Evolutionary conservation across 2,113 vertebrate genomes (phyloP).

Genomic region (Melanostigma gelatinosum): DNA sequence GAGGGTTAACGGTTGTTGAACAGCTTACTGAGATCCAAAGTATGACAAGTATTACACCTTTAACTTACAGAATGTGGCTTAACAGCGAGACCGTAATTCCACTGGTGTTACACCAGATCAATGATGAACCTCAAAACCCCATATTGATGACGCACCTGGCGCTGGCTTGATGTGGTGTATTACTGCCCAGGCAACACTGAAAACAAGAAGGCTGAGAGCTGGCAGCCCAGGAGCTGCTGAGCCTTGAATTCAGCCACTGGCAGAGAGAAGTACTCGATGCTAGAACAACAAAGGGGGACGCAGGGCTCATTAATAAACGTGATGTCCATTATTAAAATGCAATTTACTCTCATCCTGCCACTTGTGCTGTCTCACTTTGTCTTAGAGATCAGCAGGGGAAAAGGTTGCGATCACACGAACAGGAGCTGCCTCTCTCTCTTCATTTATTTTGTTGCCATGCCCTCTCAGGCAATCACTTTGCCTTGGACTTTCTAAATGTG

Average conservation of each 20-base stretch:
- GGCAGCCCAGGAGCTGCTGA: conserved; percentile 43
- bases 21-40: not conserved
- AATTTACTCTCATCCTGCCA: conserved; percentile 57
- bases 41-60: not conserved
- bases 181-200: conserved; percentile 22
- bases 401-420: conserved; percentile 26
- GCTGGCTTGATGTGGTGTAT: not conserved
- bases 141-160: conserved; percentile 22
- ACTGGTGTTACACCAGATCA: not conserved
- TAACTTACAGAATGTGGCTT: conserved; percentile 9
- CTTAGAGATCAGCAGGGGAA: conserved; percentile 31
- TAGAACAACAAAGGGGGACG: conserved; percentile 25
- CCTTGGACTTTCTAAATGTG: not conserved
- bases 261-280: conserved; percentile 3
- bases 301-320: conserved; percentile 53
- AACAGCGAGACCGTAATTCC: not conserved
- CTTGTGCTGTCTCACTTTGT: conserved; percentile 46
- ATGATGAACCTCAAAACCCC: not conserved
- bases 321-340: conserved; percentile 58
- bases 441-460: not conserved
- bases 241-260: conserved; percentile 44
- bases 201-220: conserved; percentile 31
- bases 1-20: not conserved
- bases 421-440: conserved; percentile 21
- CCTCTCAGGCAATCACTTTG: not conserved